Evolutionary conservation across 1,140 invertebrate genomes (phyloP).

Genomic region (Diabrotica virgifera): DNA sequence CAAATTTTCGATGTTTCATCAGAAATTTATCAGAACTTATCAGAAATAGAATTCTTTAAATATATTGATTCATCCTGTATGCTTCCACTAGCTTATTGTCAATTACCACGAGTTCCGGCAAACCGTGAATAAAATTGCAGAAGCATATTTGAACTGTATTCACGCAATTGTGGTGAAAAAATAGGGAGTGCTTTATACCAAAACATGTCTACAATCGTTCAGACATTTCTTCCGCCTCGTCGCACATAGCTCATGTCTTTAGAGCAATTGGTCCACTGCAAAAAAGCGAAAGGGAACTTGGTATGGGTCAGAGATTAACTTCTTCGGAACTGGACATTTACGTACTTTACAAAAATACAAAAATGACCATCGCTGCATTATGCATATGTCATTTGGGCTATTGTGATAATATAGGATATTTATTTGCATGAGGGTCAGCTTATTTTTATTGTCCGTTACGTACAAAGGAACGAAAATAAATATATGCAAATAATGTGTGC

Average conservation of each 20-base stretch:
- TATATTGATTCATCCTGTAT: too few species aligned
- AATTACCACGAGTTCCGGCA: too few species aligned
- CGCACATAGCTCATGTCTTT: too few species aligned
- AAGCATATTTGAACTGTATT: conserved; percentile 3
- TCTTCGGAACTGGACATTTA: conserved; percentile 16
- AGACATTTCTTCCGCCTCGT: neutral
- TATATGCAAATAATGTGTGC: conserved; percentile 7
- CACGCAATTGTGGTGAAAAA: conserved; percentile 18
- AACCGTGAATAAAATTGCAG: neutral
- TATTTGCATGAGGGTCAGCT: conserved; percentile 17
- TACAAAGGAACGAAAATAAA: conserved; percentile 1
- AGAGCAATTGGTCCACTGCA: too few species aligned
- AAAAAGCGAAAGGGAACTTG: neutral
- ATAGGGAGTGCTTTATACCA: conserved; percentile 13
- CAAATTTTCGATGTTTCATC: too few species aligned
- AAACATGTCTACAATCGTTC: conserved; percentile 4
- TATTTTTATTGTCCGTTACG: conserved; percentile 12
- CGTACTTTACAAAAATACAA: conserved; percentile 18
- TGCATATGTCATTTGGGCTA: conserved; percentile 4
- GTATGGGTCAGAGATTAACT: conserved; percentile 15
- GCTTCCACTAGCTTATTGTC: too few species aligned
- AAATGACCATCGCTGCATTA: conserved; percentile 19
- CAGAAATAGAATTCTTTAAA: too few species aligned
- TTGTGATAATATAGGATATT: conserved; percentile 6
- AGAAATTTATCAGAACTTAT: too few species aligned